A percentile compares a stretch with the other conserved stretches of the same genome.
phyloP scores from a whole-genome alignment of 1,140 invertebrate species.

The Calephelis virginiensis region DNA sequence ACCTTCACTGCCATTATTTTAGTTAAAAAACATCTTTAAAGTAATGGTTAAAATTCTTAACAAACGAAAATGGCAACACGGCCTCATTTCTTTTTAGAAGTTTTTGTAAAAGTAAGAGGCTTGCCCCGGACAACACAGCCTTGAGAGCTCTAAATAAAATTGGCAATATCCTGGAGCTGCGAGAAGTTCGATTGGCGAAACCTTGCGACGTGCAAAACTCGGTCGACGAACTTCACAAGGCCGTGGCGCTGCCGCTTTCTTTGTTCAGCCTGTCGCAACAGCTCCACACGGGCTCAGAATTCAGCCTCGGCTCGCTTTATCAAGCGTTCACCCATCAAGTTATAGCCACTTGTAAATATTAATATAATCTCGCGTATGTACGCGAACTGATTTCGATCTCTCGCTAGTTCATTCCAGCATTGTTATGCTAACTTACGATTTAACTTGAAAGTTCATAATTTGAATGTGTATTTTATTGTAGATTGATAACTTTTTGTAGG shows the following conservation, averaged over 20 bases:
- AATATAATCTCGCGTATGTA: slow-evolving; percentile 32
- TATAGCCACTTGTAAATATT: slow-evolving; percentile 44
- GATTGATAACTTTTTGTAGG: too few species aligned
- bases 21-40: too few species aligned
- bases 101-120: slow-evolving; percentile 64
- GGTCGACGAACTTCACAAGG: slow-evolving; percentile 74
- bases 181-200: slow-evolving; percentile 76
- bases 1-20: too few species aligned
- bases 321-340: slow-evolving; percentile 66
- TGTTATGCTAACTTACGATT: slow-evolving; percentile 1
- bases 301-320: slow-evolving; percentile 65
- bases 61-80: too few species aligned
- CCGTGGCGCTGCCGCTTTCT: slow-evolving; percentile 68
- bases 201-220: slow-evolving; percentile 75
- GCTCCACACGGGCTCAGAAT: slow-evolving; percentile 40
- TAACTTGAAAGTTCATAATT: too few species aligned
- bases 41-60: too few species aligned
- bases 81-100: background rate
- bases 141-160: slow-evolving; percentile 69
- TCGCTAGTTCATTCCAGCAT: slow-evolving; percentile 20
- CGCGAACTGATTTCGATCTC: slow-evolving; percentile 21
- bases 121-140: slow-evolving; percentile 54
- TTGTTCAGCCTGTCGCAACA: slow-evolving; percentile 71
- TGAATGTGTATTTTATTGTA: too few species aligned
- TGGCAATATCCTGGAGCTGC: slow-evolving; percentile 76